Conservation (phyloP, 2,113 vertebrate species). For the Eupsittula cactorum region DNA sequence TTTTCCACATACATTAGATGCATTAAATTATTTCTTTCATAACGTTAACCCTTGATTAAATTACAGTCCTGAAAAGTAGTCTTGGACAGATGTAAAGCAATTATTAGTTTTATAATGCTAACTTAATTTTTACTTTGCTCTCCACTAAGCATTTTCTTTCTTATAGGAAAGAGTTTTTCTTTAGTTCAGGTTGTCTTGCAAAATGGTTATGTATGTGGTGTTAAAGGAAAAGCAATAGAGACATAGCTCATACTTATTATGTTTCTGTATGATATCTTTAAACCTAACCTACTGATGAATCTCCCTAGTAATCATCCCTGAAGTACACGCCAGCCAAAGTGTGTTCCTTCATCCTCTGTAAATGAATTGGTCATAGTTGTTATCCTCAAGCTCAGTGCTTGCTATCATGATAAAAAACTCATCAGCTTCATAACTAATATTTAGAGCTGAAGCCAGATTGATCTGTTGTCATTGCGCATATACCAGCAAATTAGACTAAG, state of each 20-base stretch:
- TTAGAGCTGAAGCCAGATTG: neutral
- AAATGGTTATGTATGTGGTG: neutral
- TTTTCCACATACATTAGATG: neutral
- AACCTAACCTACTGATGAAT: neutral
- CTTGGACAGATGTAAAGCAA: neutral
- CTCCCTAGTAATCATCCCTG: neutral
- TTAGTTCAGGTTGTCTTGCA: neutral
- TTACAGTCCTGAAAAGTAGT: slow-evolving; percentile 4
- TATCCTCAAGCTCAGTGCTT: neutral
- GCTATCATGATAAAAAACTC: neutral
- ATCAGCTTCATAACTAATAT: neutral
- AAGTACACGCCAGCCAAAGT: neutral
- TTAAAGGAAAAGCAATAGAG: neutral
- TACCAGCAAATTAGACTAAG: neutral
- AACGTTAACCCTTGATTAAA: slow-evolving; percentile 26
- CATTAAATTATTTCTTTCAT: slow-evolving; percentile 41
- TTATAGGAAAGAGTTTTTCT: neutral
- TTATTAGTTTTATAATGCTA: neutral
- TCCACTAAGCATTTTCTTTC: neutral
- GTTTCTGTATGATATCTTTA: neutral
- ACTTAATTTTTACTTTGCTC: slow-evolving; percentile 10
- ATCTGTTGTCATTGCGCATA: neutral
- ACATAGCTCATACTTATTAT: neutral
- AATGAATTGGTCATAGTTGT: neutral
- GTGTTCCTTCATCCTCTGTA: neutral